phyloP scores from a whole-genome alignment of 2,888 invertebrate species.

The Xanthostigma xanthostigma region DNA sequence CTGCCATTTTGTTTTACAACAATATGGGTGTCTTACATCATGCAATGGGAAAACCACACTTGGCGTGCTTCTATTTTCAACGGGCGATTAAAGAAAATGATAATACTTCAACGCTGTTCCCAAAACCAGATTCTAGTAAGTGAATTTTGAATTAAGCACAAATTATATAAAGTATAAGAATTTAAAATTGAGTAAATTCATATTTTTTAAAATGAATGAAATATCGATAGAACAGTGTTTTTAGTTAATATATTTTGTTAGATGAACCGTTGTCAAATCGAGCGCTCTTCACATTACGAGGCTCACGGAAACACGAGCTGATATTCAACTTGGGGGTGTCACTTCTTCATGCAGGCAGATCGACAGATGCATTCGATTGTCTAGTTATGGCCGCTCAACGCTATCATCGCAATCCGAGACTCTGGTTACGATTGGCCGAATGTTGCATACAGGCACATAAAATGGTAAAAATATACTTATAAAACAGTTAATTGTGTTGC shows the following conservation, averaged over 20 bases:
- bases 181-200: slow-evolving; percentile 2
- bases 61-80: slow-evolving; percentile 65
- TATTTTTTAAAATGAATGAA: slow-evolving; percentile 19
- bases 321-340: slow-evolving; percentile 76
- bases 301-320: slow-evolving; percentile 45
- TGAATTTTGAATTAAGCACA: neutral
- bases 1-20: slow-evolving; percentile 54
- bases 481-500: neutral
- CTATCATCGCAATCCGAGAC: slow-evolving; percentile 72
- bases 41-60: slow-evolving; percentile 63
- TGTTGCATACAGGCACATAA: slow-evolving; percentile 62
- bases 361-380: slow-evolving; percentile 80
- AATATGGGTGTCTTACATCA: slow-evolving; percentile 72
- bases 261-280: slow-evolving; percentile 14
- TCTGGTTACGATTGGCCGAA: slow-evolving; percentile 89
- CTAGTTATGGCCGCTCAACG: slow-evolving; percentile 72
- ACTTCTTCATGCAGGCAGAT: slow-evolving; percentile 64
- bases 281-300: slow-evolving; percentile 45
- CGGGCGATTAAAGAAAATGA: slow-evolving; percentile 64
- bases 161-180: neutral
- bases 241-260: neutral
- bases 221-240: slow-evolving; percentile 2
- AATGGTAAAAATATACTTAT: slow-evolving; percentile 23
- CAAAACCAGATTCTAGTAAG: slow-evolving; percentile 25
- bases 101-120: slow-evolving; percentile 25